Conservation (phyloP, 2,113 vertebrate genomes). For the Cromileptes altivelis region DNA sequence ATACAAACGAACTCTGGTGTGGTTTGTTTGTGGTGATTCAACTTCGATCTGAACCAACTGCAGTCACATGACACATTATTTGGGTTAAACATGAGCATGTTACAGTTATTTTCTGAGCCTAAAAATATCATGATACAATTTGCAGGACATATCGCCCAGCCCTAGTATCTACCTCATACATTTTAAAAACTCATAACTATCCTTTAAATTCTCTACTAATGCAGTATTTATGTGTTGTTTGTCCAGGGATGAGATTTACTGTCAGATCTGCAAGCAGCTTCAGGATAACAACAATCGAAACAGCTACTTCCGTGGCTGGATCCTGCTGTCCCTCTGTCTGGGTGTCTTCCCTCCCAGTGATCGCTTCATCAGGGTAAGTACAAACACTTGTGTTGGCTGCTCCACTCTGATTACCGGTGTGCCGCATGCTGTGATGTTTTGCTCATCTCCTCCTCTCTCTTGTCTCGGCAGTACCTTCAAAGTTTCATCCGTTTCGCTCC, state of each 20-base stretch:
- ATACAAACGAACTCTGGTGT: no score
- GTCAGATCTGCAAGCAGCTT: constrained; percentile 99
- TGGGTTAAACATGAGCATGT: no score
- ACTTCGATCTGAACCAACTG: no score
- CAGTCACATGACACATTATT: no score
- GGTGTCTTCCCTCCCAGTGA: constrained; percentile 94
- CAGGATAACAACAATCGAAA: constrained; percentile 89
- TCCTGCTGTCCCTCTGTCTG: constrained; percentile 94
- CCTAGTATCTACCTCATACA: no score
- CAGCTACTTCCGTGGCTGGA: constrained; percentile 94
- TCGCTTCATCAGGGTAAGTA: constrained; percentile 88
- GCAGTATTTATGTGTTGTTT: constrained; percentile 6
- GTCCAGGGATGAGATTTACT: constrained; percentile 96
- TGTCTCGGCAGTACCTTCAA: constrained; percentile 88
- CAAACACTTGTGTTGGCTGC: no score
- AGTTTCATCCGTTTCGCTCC: constrained; percentile 93
- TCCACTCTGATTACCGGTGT: neutral
- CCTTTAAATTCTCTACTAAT: neutral
- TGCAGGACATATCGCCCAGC: no score
- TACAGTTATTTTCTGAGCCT: no score
- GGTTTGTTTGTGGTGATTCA: no score
- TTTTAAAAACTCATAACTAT: no score
- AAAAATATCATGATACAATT: no score
- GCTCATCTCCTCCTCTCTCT: constrained; percentile 8
- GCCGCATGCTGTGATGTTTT: neutral